Evolutionary conservation across 2,888 invertebrate species (phyloP), one percentile per base, ranked within the genome.

Genomic region (Andricus curvator): DNA sequence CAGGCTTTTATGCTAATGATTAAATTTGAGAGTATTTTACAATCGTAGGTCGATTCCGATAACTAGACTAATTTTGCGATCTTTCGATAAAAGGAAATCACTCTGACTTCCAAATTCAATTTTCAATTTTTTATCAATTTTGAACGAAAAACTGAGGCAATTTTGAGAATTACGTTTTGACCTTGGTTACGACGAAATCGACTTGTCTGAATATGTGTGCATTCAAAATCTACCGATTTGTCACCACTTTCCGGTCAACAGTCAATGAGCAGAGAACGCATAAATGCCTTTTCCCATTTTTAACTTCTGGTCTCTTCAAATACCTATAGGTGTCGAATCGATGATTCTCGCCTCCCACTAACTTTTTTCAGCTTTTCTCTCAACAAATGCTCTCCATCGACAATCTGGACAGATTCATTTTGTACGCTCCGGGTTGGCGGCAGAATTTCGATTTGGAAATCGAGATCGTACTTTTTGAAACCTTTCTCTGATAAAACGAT

Each of bases 221-320:
- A 74, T 56, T 25, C 33, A 56, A 56, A 74, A 74, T 56, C 62
- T 74, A 74, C 33, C 51, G 51, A 74, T 74, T 74, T 74, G 33
- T 74, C 74, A 56, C 33, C 74, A 56, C 74, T 74, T 74, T 74
- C 74, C 74, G 74, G 74, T 74, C 74, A 74, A 74, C 56, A 56
- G 20, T 74, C 74, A 29, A 25, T 48, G 68, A 70, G 48, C 48
- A 48, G 68, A 70, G 33, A 70, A 48, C 70, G 29, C 51, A 56
- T 74, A 56, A 74, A 74, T 56, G 56, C 74, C 29, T 51, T n/a
- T 74, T 74, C 33, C 68, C 56, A 74, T 74, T 74, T 74, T 74
- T 74, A 56, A 74, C 56, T 56, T n/a, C 51, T 56, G 51, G 56
- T 74, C 74, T 74, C 33, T 29, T 33, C 74, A 25, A n/a, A 74